These are phyloP conservation scores for Brachirus orientalis DNA, from an alignment of 2,113 vertebrate genomes.

Conservation along the genomic window DNA sequence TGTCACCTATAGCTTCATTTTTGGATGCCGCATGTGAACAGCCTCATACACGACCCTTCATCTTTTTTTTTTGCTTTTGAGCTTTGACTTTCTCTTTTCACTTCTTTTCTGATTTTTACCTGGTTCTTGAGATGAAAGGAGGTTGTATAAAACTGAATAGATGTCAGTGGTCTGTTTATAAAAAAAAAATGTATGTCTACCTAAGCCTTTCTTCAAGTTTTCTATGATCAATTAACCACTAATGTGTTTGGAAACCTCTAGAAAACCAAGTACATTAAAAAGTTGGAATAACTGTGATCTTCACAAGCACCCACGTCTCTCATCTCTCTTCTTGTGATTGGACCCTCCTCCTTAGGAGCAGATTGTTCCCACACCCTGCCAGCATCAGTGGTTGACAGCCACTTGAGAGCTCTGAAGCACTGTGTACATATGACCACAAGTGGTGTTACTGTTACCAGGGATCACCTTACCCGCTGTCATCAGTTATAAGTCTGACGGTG, in stretches of 20 bases:
- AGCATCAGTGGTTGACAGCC: conserved; percentile 64
- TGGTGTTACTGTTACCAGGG: conserved; percentile 70
- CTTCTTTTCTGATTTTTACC: too few relatives aligned
- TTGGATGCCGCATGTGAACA: too few relatives aligned
- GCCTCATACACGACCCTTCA: neutral
- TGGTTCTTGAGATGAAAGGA: too few relatives aligned
- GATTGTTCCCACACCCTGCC: conserved; percentile 44
- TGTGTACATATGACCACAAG: conserved; percentile 71
- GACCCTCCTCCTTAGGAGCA: conserved; percentile 42
- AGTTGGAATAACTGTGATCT: neutral
- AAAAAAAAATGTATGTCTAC: too few relatives aligned
- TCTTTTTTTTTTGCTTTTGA: too few relatives aligned
- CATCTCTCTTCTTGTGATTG: conserved; percentile 10
- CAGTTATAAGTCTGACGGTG: conserved; percentile 61
- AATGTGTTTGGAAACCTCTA: neutral
- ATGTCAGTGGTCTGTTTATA: too few relatives aligned
- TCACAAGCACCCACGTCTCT: conserved; percentile 3
- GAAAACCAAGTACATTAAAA: neutral
- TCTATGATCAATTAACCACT: neutral
- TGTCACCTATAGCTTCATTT: too few relatives aligned
- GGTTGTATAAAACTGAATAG: too few relatives aligned
- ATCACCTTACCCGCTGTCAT: conserved; percentile 66
- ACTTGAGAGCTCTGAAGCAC: conserved; percentile 72
- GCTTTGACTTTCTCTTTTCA: too few relatives aligned
- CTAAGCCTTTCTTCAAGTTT: too few relatives aligned